Evolutionary conservation across 2,888 invertebrate genomes (phyloP), one percentile per base, ranked within the genome.

Genomic region (Drosophila borborema): DNA sequence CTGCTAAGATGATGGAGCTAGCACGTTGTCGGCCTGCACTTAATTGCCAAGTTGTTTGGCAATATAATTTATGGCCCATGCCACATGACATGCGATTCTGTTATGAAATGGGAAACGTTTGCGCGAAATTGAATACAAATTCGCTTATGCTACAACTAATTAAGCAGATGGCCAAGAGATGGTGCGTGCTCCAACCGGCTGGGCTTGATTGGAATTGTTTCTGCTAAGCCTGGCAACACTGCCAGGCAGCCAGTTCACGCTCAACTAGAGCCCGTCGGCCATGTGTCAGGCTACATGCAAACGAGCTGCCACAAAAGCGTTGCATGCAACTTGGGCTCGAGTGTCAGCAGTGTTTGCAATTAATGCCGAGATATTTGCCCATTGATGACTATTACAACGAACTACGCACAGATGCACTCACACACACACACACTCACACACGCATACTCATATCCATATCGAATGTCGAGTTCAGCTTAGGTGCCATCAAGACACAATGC

Each of bases 21-120:
- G 40, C 31, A 63, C 51, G 38, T 59, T 66, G 63, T 54, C 58
- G 36, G 54, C 56, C 59, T 60, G 69, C 67, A 72, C 65, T 89
- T 84, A 89, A 84, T 84, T 84, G 84, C 84, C 86, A 86, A 83
- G 81, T 83, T 86, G 86, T 72, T 78, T 78, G 87, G 89, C 80
- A 89, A 81, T 77, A 85, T 85, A 89, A 85, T 85, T 85, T 87
- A 85, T 89, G 87, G 70, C 51, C 86, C 65, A 72, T 70, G 83
- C 53, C 53, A 23, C 77, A 71, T 68, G 65, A 75, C 66, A 63
- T 88, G 53, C 38, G 34, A 51, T 34, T 20, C 53, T 54, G 76
- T 70, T 81, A 84, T 83, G 78, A 67, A 71, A 68, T 62, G 60
- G 45, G 49, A 45, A 56, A 14, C 34, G 23, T 18, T 41, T 41